A percentile compares a stretch with the other conserved stretches of the same genome.
phyloP scores from a whole-genome alignment of 2,113 vertebrate species.

The Trematomus loennbergii region DNA sequence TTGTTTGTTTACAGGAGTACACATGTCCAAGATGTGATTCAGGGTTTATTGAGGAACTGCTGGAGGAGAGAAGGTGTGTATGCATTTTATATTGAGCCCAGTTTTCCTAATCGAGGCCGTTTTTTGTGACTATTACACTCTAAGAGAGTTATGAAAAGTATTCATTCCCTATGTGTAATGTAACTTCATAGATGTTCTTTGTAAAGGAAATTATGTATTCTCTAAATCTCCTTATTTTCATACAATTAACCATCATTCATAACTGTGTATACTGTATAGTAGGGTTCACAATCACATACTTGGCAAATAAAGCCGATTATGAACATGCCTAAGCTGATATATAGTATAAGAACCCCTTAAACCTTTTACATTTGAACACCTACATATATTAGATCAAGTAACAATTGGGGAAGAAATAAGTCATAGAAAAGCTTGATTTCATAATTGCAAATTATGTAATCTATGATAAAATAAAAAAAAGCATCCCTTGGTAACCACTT shows the following conservation, averaged over 20 bases:
- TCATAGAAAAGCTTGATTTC: background rate
- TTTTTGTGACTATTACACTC: background rate
- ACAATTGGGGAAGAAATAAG: background rate
- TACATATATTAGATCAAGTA: background rate
- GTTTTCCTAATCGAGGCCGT: background rate
- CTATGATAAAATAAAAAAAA: background rate
- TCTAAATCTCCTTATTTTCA: background rate
- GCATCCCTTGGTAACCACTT: slow-evolving; percentile 41
- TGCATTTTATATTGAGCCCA: background rate
- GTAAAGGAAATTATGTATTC: background rate
- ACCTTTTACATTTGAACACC: background rate
- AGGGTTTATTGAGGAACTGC: slow-evolving; percentile 95
- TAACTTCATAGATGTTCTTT: background rate
- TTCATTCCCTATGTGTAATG: background rate
- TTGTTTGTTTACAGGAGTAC: slow-evolving; percentile 87
- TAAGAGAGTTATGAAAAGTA: background rate
- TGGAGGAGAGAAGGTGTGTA: slow-evolving; percentile 91
- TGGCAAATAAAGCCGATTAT: background rate
- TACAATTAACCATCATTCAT: no score
- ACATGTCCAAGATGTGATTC: slow-evolving; percentile 96
- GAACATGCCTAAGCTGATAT: background rate
- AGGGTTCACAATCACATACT: background rate
- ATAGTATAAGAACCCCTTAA: background rate
- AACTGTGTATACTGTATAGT: background rate
- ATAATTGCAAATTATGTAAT: slow-evolving; percentile 11